Evolutionary conservation across 2,113 vertebrate genomes (phyloP).

Genomic region (Pseudolaguvia tuberculata): DNA sequence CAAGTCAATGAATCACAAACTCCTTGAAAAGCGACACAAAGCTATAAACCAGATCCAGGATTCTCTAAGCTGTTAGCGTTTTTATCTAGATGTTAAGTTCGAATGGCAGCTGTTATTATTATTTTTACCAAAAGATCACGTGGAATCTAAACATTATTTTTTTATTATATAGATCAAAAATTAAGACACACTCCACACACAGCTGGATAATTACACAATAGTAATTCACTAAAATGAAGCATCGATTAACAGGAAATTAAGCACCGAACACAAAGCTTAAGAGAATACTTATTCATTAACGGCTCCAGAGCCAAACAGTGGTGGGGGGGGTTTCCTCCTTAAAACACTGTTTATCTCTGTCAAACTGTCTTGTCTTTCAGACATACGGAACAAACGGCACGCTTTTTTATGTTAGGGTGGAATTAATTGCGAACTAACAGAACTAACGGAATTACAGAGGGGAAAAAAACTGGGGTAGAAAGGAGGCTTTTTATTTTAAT

Average conservation of each 20-base stretch:
- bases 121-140: background rate
- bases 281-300: constrained; percentile 52
- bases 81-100: background rate
- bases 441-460: constrained; percentile 18
- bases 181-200: background rate
- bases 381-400: constrained; percentile 55
- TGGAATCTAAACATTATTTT: background rate
- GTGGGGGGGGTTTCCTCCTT: constrained; percentile 47
- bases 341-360: constrained; percentile 46
- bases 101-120: background rate
- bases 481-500: background rate
- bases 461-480: constrained; percentile 25
- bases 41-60: constrained; percentile 20
- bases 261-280: constrained; percentile 25
- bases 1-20: constrained; percentile 14
- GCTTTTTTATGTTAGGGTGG: constrained; percentile 56
- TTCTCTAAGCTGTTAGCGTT: background rate
- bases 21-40: constrained; percentile 1
- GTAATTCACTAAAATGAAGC: constrained; percentile 3
- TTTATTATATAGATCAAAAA: background rate
- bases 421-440: constrained; percentile 55
- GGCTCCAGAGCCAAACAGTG: constrained; percentile 43
- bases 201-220: background rate
- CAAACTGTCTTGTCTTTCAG: constrained; percentile 53
- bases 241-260: constrained; percentile 11